phyloP scores from a whole-genome alignment of 2,888 invertebrate species.

The Carpatolechia fugitivella region DNA sequence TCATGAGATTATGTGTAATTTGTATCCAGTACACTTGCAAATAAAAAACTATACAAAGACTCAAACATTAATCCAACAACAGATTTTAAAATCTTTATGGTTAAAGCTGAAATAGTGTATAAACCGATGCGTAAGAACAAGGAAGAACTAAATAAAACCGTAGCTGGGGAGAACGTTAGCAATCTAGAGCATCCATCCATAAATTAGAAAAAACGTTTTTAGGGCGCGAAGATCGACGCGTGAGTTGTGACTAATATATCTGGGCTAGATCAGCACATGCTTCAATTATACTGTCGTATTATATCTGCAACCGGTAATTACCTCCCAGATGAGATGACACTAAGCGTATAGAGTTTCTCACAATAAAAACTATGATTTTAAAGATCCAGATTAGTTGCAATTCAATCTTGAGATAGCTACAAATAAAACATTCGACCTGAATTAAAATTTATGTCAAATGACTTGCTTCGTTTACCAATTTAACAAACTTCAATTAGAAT shows the following conservation, averaged over 20 bases:
- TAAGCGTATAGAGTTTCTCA: constrained; percentile 8
- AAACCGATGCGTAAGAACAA: constrained; percentile 13
- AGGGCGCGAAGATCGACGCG: constrained; percentile 48
- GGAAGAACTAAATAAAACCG: constrained; percentile 24
- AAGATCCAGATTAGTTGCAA: background rate
- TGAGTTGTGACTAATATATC: constrained; percentile 35
- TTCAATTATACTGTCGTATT: constrained; percentile 26
- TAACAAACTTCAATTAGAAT: too few species aligned
- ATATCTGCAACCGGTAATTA: constrained; percentile 32
- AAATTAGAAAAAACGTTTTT: constrained; percentile 41
- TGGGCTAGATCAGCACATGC: constrained; percentile 36
- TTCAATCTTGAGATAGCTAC: background rate
- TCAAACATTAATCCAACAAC: too few species aligned
- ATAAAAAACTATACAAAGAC: too few species aligned
- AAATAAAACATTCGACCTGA: background rate
- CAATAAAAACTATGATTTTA: constrained; percentile 16
- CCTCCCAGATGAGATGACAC: constrained; percentile 34
- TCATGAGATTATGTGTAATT: background rate
- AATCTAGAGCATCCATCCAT: constrained; percentile 39
- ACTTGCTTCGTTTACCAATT: too few species aligned
- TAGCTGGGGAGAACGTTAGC: constrained; percentile 33
- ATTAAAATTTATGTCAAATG: background rate
- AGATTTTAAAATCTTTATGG: background rate
- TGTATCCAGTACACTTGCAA: background rate
- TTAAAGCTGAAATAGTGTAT: background rate